Conservation (phyloP, 1,140 invertebrate genomes). For the Sesamia nonagrioides region DNA sequence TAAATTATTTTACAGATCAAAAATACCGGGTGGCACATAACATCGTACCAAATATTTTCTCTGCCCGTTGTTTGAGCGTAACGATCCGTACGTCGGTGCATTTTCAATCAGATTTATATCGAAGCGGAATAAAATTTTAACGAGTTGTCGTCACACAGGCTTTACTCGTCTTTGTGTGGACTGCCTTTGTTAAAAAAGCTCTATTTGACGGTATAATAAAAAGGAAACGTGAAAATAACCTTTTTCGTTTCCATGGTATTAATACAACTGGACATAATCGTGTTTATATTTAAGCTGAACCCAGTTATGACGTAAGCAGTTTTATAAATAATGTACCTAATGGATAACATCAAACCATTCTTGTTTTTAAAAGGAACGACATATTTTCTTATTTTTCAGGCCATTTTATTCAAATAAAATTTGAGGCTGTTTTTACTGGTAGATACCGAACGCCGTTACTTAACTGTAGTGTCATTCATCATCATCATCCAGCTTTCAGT, state of each 20-base stretch:
- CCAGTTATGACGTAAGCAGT: not conserved
- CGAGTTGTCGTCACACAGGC: conserved; percentile 68
- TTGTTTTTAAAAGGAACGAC: no score
- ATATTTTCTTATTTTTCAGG: no score
- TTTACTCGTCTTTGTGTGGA: conserved; percentile 58
- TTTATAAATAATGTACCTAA: not conserved
- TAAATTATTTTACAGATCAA: conserved; percentile 51
- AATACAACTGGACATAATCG: not conserved
- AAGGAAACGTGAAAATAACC: conserved; percentile 43
- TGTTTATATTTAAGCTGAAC: not conserved
- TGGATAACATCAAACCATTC: no score
- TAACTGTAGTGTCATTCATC: no score
- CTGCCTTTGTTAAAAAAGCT: conserved; percentile 65
- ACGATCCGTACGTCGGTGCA: conserved; percentile 64
- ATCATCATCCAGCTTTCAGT: no score
- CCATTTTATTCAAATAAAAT: no score
- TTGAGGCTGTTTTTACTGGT: no score
- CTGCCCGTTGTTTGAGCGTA: conserved; percentile 59
- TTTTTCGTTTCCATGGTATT: conserved; percentile 11
- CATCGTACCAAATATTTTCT: conserved; percentile 28
- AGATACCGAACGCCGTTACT: no score
- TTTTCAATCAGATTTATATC: conserved; percentile 76
- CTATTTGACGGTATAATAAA: conserved; percentile 47
- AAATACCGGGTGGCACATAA: conserved; percentile 39
- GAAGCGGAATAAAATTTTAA: conserved; percentile 73